phyloP scores from a whole-genome alignment of 1,140 invertebrate species.

The Rhyzopertha dominica region DNA sequence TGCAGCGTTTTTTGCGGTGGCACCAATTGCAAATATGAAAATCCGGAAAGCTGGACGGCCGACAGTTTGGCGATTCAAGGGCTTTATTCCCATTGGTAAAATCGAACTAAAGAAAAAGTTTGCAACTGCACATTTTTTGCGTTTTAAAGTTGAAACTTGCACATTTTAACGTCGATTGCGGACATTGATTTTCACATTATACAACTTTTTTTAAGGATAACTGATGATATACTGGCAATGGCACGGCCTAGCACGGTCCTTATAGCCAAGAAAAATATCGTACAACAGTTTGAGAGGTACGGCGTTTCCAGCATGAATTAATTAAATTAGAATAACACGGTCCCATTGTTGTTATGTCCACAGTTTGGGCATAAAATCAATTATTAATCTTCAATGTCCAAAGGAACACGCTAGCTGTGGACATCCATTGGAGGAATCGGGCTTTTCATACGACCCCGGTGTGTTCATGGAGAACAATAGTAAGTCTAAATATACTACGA shows the following conservation, averaged over 20 bases:
- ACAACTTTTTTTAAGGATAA: constrained; percentile 61
- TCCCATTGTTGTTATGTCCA: constrained; percentile 26
- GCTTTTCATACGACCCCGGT: constrained; percentile 73
- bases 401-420: constrained; percentile 84
- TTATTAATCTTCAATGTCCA: constrained; percentile 78
- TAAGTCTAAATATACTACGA: too few relatives aligned
- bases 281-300: constrained; percentile 74
- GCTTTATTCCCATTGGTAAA: constrained; percentile 79
- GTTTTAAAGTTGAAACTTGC: not conserved
- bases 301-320: constrained; percentile 8
- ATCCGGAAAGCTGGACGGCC: constrained; percentile 57
- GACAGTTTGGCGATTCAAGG: constrained; percentile 70
- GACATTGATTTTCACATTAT: not conserved
- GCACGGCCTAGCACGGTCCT: constrained; percentile 71
- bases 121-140: too few relatives aligned
- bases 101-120: too few relatives aligned
- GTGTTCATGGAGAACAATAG: constrained; percentile 79
- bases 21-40: constrained; percentile 75
- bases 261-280: constrained; percentile 69
- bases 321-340: not conserved
- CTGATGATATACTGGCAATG: constrained; percentile 82
- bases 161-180: not conserved
- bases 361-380: constrained; percentile 73
- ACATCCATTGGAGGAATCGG: constrained; percentile 61
- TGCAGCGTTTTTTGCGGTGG: constrained; percentile 80